phyloP scores from a whole-genome alignment of 1,140 invertebrate genomes.

The Saxidomus purpurata region DNA sequence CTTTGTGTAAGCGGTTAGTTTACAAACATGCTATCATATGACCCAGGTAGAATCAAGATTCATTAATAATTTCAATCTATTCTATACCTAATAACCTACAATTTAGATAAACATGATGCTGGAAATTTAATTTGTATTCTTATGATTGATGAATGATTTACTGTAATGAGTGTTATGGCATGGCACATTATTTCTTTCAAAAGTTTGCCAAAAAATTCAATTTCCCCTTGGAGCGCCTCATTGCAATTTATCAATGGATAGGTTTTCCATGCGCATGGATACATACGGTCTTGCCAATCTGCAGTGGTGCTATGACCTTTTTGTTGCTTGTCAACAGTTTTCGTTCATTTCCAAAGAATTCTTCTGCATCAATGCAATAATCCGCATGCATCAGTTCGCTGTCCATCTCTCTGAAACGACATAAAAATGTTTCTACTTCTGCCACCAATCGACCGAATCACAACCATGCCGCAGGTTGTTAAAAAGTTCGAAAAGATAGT shows the following conservation, averaged over 20 bases:
- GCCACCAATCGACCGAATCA: neutral
- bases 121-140: too few species aligned
- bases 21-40: too few species aligned
- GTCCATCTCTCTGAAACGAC: constrained; percentile 39
- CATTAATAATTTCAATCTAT: too few species aligned
- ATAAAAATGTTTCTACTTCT: neutral
- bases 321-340: constrained; percentile 50
- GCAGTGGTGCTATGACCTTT: constrained; percentile 45
- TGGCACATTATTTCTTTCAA: too few species aligned
- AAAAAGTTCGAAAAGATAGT: neutral
- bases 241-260: constrained; percentile 44
- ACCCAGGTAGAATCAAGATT: too few species aligned
- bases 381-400: constrained; percentile 49
- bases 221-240: constrained; percentile 12
- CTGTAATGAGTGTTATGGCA: too few species aligned
- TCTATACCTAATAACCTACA: too few species aligned
- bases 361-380: constrained; percentile 54
- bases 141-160: too few species aligned
- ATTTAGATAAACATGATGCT: too few species aligned
- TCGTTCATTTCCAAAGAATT: constrained; percentile 52
- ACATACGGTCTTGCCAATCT: constrained; percentile 59
- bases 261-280: constrained; percentile 18
- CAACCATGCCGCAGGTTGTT: neutral
- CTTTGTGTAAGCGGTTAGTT: too few species aligned
- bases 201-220: too few species aligned